Evolutionary conservation across 2,888 invertebrate genomes (phyloP), one percentile per base, ranked within the genome.

Genomic region (Drosophila kambysellisi): DNA sequence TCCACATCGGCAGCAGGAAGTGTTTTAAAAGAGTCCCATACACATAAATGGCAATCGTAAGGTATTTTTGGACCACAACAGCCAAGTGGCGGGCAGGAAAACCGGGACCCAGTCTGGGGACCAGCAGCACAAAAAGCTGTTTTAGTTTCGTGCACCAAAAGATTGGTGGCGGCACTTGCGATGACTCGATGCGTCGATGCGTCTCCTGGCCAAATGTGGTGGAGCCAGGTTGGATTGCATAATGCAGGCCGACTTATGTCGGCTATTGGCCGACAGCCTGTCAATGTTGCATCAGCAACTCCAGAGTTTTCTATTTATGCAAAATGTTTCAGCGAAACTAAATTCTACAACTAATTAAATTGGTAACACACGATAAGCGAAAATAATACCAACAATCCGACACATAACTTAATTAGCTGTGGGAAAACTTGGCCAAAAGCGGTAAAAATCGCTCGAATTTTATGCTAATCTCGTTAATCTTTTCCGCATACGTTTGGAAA

Each of bases 381-480:
- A 50, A 66, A 53, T 51, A 56, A 37, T 53, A 20, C 9, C 43
- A 62, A 57, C 60, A 72, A 52, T 41, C 67, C 59, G 29, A 63
- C 46, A 64, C 54, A 78, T 62, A 74, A 67, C 37, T 67, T 68
- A 73, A 79, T 84, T 79, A 69, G 67, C 62, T 61, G 71, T 87
- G 88, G 85, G 89, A 89, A 89, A 58, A 59, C 35, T 56, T 39
- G 35, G 60, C 50, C 17, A 57, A 69, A 68, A 66, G 12, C 4
- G 12, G 37, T 1, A 53, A 6, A 51, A 63, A 71, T 73, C 60
- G 61, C 58, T 69, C 37, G 58, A 63, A 85, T 79, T 79, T 78
- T 83, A 90, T 90, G 89, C 86, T 85, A 87, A 87, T 88, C 53
- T 76, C 39, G 77, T 60, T 74, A 86, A 76, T 74, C 87, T 90